Evolutionary conservation across 2,113 vertebrate genomes (phyloP), one percentile per base, ranked within the genome.

Genomic region (Eptesicus fuscus): DNA sequence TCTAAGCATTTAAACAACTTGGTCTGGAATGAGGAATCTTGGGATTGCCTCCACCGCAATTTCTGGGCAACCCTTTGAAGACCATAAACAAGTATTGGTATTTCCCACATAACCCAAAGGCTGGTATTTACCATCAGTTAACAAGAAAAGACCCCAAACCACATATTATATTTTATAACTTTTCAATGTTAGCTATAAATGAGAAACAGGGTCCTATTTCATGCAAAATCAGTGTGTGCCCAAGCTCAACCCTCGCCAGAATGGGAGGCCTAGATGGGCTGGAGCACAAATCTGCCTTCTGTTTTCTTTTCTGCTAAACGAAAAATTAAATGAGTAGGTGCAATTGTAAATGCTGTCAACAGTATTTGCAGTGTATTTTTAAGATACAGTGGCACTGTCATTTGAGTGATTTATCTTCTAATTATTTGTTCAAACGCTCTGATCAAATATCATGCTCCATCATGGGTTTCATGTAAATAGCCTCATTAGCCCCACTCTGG

Each of bases 261-360:
- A 82, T 65, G 93, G 88, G 78, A 71, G 59, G 69, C 49, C 74
- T 83, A 35, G n/a, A 49, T 88, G 95, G 96, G 85, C 95, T 83
- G 78, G 28, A 12, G 53, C 51, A 82, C 92, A 96, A 76, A 93
- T 95, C 90, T 84, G 90, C 92, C 83, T 95, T 96, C 94, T 96
- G 88, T 70, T 88, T 93, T 93, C 78, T 96, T 96, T 94, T 93
- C 88, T 96, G 82, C 84, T 93, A 96, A 88, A 90, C 44, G 67
- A 95, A 97, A 96, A 95, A 87, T 87, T 85, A 96, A 97, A 95
- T 69, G 84, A 97, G 87, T 94, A 97, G 87, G 83, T 96, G 79
- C 35, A 95, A 89, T 87, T 90, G 83, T 92, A 93, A 97, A 83
- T 28, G 40, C 86, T 95, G 94, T 96, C 95, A 87, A 86, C 83